Evolutionary conservation across 2,113 vertebrate genomes (phyloP).

Genomic region (Gadus chalcogrammus): DNA sequence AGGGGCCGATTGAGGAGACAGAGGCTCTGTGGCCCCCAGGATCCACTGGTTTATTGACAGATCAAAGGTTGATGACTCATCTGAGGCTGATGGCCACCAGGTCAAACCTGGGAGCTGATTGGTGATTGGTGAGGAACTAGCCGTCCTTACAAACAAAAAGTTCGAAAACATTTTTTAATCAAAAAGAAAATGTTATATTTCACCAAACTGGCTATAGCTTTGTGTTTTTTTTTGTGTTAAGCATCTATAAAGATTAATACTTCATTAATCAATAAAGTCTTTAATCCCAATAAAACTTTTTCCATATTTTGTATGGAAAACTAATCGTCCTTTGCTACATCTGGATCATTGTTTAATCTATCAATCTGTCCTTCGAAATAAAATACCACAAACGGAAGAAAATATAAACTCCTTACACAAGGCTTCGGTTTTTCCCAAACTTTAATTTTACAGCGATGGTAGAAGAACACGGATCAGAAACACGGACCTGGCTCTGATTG

Average conservation of each 20-base stretch:
- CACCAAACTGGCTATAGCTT: background rate
- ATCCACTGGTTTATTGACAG: conserved; percentile 13
- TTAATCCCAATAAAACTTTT: background rate
- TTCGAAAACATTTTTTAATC: background rate
- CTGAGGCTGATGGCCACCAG: conserved; percentile 39
- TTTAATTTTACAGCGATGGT: conserved; percentile 4
- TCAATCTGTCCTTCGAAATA: background rate
- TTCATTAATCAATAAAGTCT: background rate
- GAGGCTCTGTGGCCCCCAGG: no score
- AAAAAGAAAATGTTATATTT: background rate
- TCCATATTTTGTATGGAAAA: background rate
- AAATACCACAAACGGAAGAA: no score
- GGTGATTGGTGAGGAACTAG: no score
- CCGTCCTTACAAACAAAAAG: no score
- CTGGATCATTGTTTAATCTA: background rate
- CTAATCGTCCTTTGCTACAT: background rate
- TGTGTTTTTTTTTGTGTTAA: background rate
- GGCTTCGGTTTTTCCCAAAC: background rate
- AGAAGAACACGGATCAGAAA: background rate
- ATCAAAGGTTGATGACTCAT: conserved; percentile 48
- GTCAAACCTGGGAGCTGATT: background rate
- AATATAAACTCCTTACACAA: background rate
- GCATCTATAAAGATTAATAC: background rate
- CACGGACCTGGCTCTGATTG: background rate
- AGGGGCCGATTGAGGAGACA: no score